phyloP scores from a whole-genome alignment of 2,888 invertebrate genomes.

The Drosophila recens region DNA sequence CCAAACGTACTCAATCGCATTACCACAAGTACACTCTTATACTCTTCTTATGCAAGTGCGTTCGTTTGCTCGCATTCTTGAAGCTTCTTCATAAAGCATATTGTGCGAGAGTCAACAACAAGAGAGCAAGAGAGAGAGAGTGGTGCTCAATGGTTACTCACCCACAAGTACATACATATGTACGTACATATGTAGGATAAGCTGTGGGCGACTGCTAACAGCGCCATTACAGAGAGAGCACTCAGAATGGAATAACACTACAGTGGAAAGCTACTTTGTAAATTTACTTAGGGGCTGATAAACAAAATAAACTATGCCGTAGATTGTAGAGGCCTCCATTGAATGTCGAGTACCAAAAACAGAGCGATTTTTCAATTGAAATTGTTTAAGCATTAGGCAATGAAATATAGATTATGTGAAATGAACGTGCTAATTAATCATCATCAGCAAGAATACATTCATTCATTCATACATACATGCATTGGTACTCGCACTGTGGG shows the following conservation, averaged over 20 bases:
- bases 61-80: conserved; percentile 48
- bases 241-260: conserved; percentile 22
- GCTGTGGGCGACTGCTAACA: conserved; percentile 26
- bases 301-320: conserved; percentile 62
- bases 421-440: conserved; percentile 66
- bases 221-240: conserved; percentile 38
- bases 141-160: conserved; percentile 25
- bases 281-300: conserved; percentile 59
- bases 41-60: conserved; percentile 33
- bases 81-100: conserved; percentile 50
- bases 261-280: conserved; percentile 52
- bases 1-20: conserved; percentile 18
- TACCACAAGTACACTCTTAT: conserved; percentile 4
- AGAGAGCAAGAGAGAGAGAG: conserved; percentile 14
- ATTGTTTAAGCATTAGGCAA: conserved; percentile 42
- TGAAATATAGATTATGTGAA: conserved; percentile 55
- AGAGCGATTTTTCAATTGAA: conserved; percentile 15
- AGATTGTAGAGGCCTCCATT: conserved; percentile 26
- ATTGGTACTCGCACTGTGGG: not conserved
- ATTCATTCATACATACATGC: conserved; percentile 2
- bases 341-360: conserved; percentile 3
- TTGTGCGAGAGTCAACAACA: conserved; percentile 16
- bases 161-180: conserved; percentile 9
- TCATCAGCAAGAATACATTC: conserved; percentile 40
- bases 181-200: conserved; percentile 31